phyloP scores from a whole-genome alignment of 2,888 invertebrate species.

The Rhagophthalmus giganteus region DNA sequence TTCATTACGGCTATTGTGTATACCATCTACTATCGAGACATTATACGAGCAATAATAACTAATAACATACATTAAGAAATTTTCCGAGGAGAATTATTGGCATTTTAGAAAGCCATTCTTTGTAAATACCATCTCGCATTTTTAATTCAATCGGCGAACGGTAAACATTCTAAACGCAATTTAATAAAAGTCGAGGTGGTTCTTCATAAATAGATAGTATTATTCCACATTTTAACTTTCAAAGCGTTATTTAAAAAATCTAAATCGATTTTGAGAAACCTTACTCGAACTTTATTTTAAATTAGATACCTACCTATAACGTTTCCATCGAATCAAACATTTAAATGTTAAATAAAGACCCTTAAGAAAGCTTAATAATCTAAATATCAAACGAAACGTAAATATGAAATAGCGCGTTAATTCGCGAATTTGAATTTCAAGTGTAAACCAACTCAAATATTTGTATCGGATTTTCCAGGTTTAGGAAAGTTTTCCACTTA shows the following conservation, averaged over 20 bases:
- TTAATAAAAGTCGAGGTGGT: background rate
- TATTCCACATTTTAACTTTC: too few relatives aligned
- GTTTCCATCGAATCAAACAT: too few relatives aligned
- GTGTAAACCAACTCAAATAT: constrained; percentile 7
- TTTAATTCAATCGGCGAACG: too few relatives aligned
- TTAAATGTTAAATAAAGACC: too few relatives aligned
- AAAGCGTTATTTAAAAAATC: too few relatives aligned
- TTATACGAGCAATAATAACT: background rate
- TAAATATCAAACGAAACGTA: background rate
- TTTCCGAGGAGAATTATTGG: background rate
- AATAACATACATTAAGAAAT: background rate
- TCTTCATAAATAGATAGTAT: too few relatives aligned
- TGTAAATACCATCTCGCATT: too few relatives aligned
- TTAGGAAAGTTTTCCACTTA: constrained; percentile 30
- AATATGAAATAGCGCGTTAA: constrained; percentile 2
- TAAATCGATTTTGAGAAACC: too few relatives aligned
- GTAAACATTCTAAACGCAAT: too few relatives aligned
- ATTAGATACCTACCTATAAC: too few relatives aligned
- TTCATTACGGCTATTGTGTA: background rate
- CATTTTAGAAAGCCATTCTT: too few relatives aligned
- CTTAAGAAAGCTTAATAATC: background rate
- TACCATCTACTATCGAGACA: background rate
- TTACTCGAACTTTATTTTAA: too few relatives aligned
- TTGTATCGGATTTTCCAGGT: constrained; percentile 9
- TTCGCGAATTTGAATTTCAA: constrained; percentile 2